These are phyloP conservation scores for Amblyjoppa fuscipennis DNA, from an alignment of 2,888 invertebrate species.

Conservation along the genomic window DNA sequence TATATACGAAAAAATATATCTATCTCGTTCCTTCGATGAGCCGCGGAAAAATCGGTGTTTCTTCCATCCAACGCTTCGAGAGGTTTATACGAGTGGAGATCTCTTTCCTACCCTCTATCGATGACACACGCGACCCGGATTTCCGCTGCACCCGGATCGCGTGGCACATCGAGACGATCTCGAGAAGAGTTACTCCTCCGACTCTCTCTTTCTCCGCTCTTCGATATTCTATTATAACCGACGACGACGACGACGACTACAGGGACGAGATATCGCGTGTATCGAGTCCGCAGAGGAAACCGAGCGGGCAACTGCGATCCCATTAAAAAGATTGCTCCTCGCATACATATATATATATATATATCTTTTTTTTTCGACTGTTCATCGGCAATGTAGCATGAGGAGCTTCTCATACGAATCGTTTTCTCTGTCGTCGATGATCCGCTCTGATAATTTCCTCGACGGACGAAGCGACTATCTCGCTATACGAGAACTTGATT, in stretches of 20 bases:
- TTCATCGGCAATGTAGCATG: not conserved
- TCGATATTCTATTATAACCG: conserved; percentile 37
- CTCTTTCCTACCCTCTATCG: conserved; percentile 26
- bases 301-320: conserved; percentile 42
- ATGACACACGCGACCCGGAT: conserved; percentile 59
- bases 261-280: conserved; percentile 40
- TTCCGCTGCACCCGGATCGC: conserved; percentile 40
- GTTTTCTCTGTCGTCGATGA: conserved; percentile 4
- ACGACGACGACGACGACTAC: conserved; percentile 8
- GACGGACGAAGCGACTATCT: not conserved
- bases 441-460: conserved; percentile 1
- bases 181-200: not conserved
- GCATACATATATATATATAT: not conserved
- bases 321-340: conserved; percentile 51
- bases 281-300: conserved; percentile 44
- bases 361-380: not conserved
- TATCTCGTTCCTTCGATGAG: conserved; percentile 43
- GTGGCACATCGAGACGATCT: conserved; percentile 22
- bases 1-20: conserved; percentile 3
- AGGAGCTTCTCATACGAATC: not conserved
- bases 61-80: conserved; percentile 9
- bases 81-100: conserved; percentile 33
- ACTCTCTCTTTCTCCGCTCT: not conserved
- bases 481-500: conserved; percentile 6
- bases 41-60: conserved; percentile 30